phyloP scores from a whole-genome alignment of 2,113 vertebrate species.

The Brienomyrus brachyistius region DNA sequence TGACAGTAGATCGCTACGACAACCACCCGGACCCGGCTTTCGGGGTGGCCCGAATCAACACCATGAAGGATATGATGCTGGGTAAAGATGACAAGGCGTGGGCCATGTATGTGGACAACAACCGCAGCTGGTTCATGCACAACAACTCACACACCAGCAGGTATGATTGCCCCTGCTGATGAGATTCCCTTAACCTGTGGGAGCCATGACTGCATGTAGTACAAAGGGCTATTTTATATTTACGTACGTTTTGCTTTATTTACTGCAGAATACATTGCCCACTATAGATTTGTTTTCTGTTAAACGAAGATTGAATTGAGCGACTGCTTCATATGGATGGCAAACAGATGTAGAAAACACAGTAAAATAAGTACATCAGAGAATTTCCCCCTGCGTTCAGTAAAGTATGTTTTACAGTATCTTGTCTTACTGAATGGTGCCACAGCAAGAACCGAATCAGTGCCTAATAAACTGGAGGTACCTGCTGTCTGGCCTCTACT shows the following conservation, averaged over 20 bases:
- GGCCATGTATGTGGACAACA: conserved; percentile 99
- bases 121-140: conserved; percentile 99
- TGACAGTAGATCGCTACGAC: conserved; percentile 88
- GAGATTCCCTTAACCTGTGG: background rate
- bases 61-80: conserved; percentile 91
- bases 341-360: background rate
- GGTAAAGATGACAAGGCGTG: conserved; percentile 96
- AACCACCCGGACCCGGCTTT: conserved; percentile 96
- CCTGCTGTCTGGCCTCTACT: background rate
- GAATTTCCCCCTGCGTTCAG: background rate
- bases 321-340: background rate
- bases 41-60: conserved; percentile 86
- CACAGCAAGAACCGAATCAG: background rate
- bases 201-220: background rate
- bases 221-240: background rate
- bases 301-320: background rate
- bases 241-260: background rate
- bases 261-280: background rate
- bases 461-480: background rate
- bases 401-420: background rate
- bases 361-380: background rate
- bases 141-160: conserved; percentile 96
- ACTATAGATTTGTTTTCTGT: background rate
- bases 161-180: conserved; percentile 48
- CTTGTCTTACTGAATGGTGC: background rate